Conservation (phyloP, 2,797 vertebrate genomes). For the Atherinosoma microstoma region DNA sequence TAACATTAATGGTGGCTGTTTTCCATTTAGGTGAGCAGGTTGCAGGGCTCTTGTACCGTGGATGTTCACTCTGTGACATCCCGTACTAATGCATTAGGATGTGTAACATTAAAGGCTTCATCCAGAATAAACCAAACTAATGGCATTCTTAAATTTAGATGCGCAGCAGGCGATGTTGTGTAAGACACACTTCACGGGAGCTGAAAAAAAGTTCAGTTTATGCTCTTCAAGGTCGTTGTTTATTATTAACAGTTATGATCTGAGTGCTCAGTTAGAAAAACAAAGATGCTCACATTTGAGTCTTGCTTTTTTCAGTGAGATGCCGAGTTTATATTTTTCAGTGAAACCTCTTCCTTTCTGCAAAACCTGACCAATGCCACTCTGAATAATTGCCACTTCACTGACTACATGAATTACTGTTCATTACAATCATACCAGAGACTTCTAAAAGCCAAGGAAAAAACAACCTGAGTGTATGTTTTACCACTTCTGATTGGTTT, state of each 20-base stretch:
- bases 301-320: not conserved
- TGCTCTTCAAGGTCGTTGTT: not conserved
- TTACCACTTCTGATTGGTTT: not conserved
- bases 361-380: not conserved
- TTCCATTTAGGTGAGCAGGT: not conserved
- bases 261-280: not conserved
- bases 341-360: not conserved
- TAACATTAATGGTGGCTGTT: not conserved
- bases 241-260: not conserved
- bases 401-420: not conserved
- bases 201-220: not conserved
- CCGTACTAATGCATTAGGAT: not conserved
- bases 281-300: not conserved
- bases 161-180: not conserved
- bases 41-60: not conserved
- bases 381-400: not conserved
- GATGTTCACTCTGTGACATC: not conserved
- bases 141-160: not conserved
- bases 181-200: not conserved
- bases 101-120: not conserved
- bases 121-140: not conserved
- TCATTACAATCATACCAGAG: not conserved
- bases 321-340: not conserved
- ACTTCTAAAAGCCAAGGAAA: conserved; percentile 1
- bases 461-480: not conserved